phyloP scores from a whole-genome alignment of 2,113 vertebrate species.

The Tretioscincus oriximinensis region DNA sequence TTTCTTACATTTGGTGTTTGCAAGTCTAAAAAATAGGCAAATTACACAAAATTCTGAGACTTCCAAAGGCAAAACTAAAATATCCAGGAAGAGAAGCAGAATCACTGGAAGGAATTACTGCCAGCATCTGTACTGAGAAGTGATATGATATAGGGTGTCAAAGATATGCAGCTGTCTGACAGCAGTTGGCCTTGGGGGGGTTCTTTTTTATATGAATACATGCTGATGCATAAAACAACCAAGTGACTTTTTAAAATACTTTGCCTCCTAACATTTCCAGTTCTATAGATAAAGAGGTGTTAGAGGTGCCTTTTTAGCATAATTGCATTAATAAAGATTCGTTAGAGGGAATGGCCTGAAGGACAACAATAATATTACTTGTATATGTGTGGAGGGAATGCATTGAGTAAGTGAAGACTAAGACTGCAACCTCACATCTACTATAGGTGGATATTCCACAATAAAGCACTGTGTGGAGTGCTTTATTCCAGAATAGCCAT shows the following conservation, averaged over 20 bases:
- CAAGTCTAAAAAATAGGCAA: constrained; percentile 3
- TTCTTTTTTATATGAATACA: constrained; percentile 14
- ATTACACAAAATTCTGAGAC: neutral
- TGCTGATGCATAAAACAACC: constrained; percentile 12
- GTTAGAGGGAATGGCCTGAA: neutral
- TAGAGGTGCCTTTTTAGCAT: constrained; percentile 18
- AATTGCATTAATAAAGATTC: constrained; percentile 16
- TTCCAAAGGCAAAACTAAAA: constrained; percentile 28
- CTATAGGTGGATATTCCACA: too few species aligned
- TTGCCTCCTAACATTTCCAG: constrained; percentile 13
- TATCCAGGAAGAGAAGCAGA: constrained; percentile 7
- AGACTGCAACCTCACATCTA: too few species aligned
- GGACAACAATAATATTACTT: neutral
- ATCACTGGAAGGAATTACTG: neutral
- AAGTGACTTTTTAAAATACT: constrained; percentile 21
- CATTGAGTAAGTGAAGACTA: too few species aligned
- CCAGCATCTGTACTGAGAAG: constrained; percentile 27
- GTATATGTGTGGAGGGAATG: too few species aligned
- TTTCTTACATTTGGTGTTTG: neutral
- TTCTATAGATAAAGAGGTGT: neutral
- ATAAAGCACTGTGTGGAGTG: too few species aligned
- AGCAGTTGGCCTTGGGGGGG: neutral
- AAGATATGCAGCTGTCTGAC: neutral
- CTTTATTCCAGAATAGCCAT: too few species aligned
- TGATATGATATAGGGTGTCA: constrained; percentile 4